phyloP scores from a whole-genome alignment of 2,888 invertebrate species.

The Pantelozetes paolii region DNA sequence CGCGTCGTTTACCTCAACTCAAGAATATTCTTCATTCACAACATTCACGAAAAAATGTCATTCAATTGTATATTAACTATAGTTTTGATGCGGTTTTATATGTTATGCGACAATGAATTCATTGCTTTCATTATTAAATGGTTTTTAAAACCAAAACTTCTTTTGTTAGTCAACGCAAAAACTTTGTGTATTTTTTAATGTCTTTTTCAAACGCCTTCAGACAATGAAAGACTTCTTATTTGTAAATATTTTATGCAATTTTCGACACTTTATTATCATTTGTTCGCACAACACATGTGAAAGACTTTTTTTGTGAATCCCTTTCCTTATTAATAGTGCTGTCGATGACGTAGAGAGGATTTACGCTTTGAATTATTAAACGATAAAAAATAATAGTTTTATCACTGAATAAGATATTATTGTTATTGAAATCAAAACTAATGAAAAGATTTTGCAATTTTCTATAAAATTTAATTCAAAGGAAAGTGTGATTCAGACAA shows the following conservation, averaged over 20 bases:
- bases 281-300: neutral
- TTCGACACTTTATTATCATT: slow-evolving; percentile 11
- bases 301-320: no score
- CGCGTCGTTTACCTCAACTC: neutral
- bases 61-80: slow-evolving; percentile 2
- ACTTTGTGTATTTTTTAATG: neutral
- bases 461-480: no score
- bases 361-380: slow-evolving; percentile 20
- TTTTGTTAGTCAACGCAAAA: neutral
- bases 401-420: neutral
- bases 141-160: neutral
- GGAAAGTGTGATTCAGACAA: no score
- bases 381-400: neutral
- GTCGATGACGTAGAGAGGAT: neutral
- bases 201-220: neutral
- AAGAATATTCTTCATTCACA: slow-evolving; percentile 19
- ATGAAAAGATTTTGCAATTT: no score
- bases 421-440: neutral
- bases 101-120: slow-evolving; percentile 16
- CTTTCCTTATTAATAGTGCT: neutral
- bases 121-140: neutral
- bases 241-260: neutral
- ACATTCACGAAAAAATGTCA: neutral
- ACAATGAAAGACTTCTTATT: neutral
- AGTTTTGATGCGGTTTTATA: slow-evolving; percentile 7